Conservation (phyloP, 2,888 invertebrate genomes). For the Teleogryllus oceanicus region DNA sequence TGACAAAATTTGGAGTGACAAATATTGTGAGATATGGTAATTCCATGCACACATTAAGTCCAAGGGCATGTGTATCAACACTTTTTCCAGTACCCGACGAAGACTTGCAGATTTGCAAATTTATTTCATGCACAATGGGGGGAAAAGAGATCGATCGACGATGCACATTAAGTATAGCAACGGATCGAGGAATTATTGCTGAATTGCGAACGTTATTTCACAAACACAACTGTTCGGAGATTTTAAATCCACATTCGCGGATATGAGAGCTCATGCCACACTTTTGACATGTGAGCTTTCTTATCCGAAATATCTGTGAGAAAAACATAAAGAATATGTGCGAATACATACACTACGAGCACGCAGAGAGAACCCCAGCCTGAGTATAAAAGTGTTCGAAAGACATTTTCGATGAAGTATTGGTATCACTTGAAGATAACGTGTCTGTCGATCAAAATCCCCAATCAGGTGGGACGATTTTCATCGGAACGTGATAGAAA, state of each 20-base stretch:
- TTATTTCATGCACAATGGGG: background rate
- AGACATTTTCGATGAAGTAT: too few species aligned
- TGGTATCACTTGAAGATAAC: too few species aligned
- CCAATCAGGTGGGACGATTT: too few species aligned
- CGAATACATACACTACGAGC: too few species aligned
- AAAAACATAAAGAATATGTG: too few species aligned
- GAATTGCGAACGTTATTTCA: background rate
- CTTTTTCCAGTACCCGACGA: background rate
- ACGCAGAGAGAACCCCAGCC: too few species aligned
- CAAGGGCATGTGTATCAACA: background rate
- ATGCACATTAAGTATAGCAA: background rate
- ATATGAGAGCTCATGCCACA: too few species aligned
- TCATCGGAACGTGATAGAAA: too few species aligned
- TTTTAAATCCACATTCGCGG: background rate
- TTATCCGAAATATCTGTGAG: too few species aligned
- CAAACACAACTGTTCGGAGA: background rate
- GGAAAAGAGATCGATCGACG: background rate
- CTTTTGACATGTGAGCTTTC: too few species aligned
- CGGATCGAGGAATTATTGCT: background rate
- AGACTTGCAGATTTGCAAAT: background rate
- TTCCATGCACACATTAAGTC: background rate
- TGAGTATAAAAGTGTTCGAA: too few species aligned
- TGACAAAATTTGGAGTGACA: background rate
- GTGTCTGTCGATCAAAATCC: too few species aligned
- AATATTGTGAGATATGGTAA: background rate